Evolutionary conservation across 2,888 invertebrate genomes (phyloP).

Genomic region (Zeuzera pyrina): DNA sequence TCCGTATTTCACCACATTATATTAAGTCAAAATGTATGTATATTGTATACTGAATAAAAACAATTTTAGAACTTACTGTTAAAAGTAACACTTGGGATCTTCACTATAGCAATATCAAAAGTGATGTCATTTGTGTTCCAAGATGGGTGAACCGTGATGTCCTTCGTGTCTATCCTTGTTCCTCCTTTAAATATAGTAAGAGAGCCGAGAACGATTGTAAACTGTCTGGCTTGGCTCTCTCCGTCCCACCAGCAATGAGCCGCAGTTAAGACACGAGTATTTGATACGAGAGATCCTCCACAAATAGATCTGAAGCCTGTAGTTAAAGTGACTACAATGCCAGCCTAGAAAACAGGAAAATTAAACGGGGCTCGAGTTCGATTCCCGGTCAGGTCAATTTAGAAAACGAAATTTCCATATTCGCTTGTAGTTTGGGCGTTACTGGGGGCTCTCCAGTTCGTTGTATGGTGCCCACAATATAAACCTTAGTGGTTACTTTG

Average conservation of each 20-base stretch:
- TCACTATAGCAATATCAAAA: constrained; percentile 46
- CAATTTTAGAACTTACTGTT: constrained; percentile 35
- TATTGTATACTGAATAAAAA: constrained; percentile 13
- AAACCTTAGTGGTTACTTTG: too few relatives aligned
- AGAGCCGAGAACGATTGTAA: constrained; percentile 52
- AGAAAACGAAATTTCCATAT: too few relatives aligned
- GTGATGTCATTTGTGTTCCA: constrained; percentile 38
- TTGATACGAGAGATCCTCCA: constrained; percentile 48
- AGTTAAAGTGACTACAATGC: constrained; percentile 38
- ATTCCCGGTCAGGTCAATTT: too few relatives aligned
- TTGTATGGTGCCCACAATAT: too few relatives aligned
- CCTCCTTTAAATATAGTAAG: constrained; percentile 49
- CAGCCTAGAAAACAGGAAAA: constrained; percentile 30
- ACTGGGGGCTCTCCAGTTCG: too few relatives aligned
- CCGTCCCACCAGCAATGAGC: constrained; percentile 65
- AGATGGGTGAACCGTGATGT: constrained; percentile 34
- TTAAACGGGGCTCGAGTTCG: not conserved
- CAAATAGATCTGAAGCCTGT: constrained; percentile 46
- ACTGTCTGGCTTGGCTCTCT: constrained; percentile 31
- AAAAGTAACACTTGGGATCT: constrained; percentile 28
- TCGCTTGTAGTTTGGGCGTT: too few relatives aligned
- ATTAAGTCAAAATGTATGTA: too few relatives aligned
- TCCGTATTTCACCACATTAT: too few relatives aligned
- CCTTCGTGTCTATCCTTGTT: constrained; percentile 33
- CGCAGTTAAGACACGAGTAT: constrained; percentile 44